Percentiles rank a stretch among this genome's conserved stretches.
Conservation (phyloP, 2,888 invertebrate species). For the Tiliacea aurago region DNA sequence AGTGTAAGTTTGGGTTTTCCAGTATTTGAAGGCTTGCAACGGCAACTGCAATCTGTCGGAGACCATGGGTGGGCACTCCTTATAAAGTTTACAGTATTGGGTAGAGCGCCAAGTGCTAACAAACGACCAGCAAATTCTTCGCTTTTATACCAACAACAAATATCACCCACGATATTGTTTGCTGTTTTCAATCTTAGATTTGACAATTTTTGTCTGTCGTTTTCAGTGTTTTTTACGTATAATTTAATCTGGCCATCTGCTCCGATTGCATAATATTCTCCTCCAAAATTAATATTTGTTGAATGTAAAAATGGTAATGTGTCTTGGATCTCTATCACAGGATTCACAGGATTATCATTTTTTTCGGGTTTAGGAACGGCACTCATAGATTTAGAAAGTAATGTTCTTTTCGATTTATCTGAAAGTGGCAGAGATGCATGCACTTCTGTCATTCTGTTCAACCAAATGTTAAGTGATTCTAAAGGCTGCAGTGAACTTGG, state of each 20-base stretch:
- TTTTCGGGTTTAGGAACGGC: neutral
- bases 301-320: conserved; percentile 16
- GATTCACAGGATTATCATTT: neutral
- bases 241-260: conserved; percentile 38
- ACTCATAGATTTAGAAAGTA: conserved; percentile 19
- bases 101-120: conserved; percentile 35
- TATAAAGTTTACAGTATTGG: conserved; percentile 58
- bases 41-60: conserved; percentile 61
- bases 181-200: neutral
- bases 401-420: neutral
- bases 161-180: conserved; percentile 21
- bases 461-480: conserved; percentile 24
- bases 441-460: conserved; percentile 3
- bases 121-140: conserved; percentile 61
- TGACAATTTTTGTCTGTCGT: neutral
- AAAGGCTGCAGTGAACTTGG: neutral
- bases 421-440: neutral
- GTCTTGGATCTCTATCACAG: neutral
- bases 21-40: conserved; percentile 56
- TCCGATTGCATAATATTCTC: conserved; percentile 63
- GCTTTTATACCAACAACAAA: conserved; percentile 71
- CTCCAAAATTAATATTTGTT: conserved; percentile 27
- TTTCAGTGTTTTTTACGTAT: conserved; percentile 11
- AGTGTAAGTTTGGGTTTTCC: conserved; percentile 7
- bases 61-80: conserved; percentile 60